A percentile compares a stretch with the other conserved stretches of the same genome.
Evolutionary conservation across 2,113 vertebrate species (phyloP).

Genomic region (Forbesichthys agassizii): DNA sequence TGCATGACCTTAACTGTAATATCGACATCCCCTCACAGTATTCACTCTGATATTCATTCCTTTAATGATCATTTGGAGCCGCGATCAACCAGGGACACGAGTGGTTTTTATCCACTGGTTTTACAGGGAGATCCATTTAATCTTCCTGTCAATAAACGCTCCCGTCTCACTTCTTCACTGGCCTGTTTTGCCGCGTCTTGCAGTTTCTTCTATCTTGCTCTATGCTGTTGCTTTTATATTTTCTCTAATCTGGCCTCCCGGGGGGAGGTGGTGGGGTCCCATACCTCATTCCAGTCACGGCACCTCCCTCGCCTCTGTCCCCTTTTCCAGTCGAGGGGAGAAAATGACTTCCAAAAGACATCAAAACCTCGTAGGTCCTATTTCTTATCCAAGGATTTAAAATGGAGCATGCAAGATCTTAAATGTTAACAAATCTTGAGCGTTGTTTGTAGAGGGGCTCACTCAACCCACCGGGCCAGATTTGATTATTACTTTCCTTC

Average conservation of each 20-base stretch:
- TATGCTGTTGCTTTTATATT: slow-evolving; percentile 34
- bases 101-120: slow-evolving; percentile 50
- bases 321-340: slow-evolving; percentile 35
- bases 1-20: slow-evolving; percentile 42
- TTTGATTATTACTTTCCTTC: slow-evolving; percentile 37
- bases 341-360: slow-evolving; percentile 54
- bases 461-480: slow-evolving; percentile 7
- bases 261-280: slow-evolving; percentile 29
- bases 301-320: background rate
- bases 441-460: background rate
- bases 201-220: slow-evolving; percentile 2
- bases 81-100: slow-evolving; percentile 49
- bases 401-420: slow-evolving; percentile 6
- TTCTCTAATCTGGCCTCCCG: slow-evolving; percentile 52
- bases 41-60: slow-evolving; percentile 52
- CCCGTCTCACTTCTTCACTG: background rate
- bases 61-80: slow-evolving; percentile 55
- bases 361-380: slow-evolving; percentile 35
- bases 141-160: slow-evolving; percentile 64
- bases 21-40: slow-evolving; percentile 49
- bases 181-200: background rate
- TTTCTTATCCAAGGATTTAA: slow-evolving; percentile 5
- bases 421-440: background rate
- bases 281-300: slow-evolving; percentile 60
- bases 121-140: slow-evolving; percentile 61